Evolutionary conservation across 2,888 invertebrate genomes (phyloP), one percentile per base, ranked within the genome.

Genomic region (Leptinotarsa haldemani): DNA sequence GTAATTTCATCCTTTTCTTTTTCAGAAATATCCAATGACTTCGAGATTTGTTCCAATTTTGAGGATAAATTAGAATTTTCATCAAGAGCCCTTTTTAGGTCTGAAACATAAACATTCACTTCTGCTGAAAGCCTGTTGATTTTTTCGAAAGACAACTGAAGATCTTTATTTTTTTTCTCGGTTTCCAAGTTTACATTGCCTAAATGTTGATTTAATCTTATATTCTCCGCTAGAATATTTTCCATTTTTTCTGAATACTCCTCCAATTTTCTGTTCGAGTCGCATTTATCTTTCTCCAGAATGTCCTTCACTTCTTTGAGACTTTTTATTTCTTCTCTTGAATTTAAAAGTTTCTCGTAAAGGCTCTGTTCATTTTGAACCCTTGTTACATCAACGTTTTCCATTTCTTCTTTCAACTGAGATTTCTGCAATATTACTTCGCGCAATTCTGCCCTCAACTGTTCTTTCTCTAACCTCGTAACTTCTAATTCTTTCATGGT

Each of bases 401-500:
- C 65, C n/a, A 72, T 65, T 18, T 69, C 52, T 50, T 74, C 65
- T 20, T 56, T 65, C 30, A 66, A 46, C 48, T 63, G 30, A 13
- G 69, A 61, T 16, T 53, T 72, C 46, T 75, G 70, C 47, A 63
- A 18, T 7, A 22, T 64, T 47, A 20, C 18, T n/a, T 70, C 22
- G n/a, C 4, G 7, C 5, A 64, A 7, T 64, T 64, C 12, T 25
- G 64, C 52, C 15, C 52, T 52, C 40, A 70, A 30, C 15, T 22
- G n/a, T n/a, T 30, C 30, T 64, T 61, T 61, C 30, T 61, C 61
- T 12, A 7, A 61, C 16, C 16, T 56, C 1, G 9, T 40, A 56
- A 20, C 30, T 53, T 71, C 65, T 47, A 61, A 68, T 30, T 68
- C 22, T 2, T 67, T 65, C 16, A 74, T 64, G 16, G 77, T 69